phyloP scores from a whole-genome alignment of 2,888 invertebrate genomes.

The Microctonus brassicae region DNA sequence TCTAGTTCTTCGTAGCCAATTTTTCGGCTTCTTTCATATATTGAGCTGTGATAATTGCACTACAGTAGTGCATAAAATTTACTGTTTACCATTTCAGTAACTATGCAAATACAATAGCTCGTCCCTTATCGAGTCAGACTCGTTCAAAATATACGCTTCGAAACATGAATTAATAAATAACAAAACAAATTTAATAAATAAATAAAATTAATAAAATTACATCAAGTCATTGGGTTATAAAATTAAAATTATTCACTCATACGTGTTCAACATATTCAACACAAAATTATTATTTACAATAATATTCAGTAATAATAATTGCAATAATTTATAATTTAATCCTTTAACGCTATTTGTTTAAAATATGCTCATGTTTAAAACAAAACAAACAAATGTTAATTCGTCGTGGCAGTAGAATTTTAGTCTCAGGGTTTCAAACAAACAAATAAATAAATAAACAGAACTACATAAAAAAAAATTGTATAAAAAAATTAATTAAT shows the following conservation, averaged over 20 bases:
- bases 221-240: background rate
- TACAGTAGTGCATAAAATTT: conserved; percentile 44
- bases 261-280: background rate
- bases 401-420: conserved; percentile 62
- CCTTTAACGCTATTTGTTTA: background rate
- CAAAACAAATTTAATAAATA: background rate
- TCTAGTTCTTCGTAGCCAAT: conserved; percentile 38
- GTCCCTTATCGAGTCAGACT: conserved; percentile 40
- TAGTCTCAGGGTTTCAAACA: conserved; percentile 63
- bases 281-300: background rate
- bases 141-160: conserved; percentile 34
- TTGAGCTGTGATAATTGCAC: conserved; percentile 60
- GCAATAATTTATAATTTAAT: background rate
- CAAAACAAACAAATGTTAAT: too few relatives aligned
- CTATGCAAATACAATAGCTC: conserved; percentile 37
- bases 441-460: conserved; percentile 50
- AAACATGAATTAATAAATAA: conserved; percentile 10
- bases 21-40: conserved; percentile 49
- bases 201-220: background rate
- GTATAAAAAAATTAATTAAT: conserved; percentile 52
- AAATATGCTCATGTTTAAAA: background rate
- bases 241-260: conserved; percentile 11
- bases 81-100: conserved; percentile 38
- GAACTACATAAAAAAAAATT: conserved; percentile 50
- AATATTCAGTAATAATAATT: background rate